Conservation (phyloP, 2,113 vertebrate genomes). For the Corvus hawaiiensis region DNA sequence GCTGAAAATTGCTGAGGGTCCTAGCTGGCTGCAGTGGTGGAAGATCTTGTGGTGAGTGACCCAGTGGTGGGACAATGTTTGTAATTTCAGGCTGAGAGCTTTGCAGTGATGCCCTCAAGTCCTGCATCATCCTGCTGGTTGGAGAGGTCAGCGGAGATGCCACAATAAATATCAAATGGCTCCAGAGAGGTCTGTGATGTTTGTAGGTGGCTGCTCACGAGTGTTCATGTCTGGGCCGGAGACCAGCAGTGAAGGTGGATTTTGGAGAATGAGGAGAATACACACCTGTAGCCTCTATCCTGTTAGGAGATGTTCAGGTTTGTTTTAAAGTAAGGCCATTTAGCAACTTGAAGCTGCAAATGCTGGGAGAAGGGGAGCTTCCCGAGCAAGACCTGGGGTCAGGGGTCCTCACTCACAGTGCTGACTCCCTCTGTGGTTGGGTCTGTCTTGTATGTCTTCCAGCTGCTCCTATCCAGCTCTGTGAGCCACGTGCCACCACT, state of each 20-base stretch:
- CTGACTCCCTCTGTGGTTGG: not conserved
- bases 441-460: not conserved
- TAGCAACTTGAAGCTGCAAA: not conserved
- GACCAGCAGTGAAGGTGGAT: fast-evolving
- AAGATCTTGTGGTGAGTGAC: not conserved
- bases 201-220: not conserved
- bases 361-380: not conserved
- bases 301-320: not conserved
- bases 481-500: not conserved
- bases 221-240: not conserved
- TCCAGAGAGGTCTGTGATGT: not conserved
- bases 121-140: not conserved
- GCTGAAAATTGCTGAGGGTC: not conserved
- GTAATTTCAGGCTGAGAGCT: not conserved
- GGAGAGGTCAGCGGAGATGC: not conserved
- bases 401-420: not conserved
- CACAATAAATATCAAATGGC: not conserved
- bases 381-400: not conserved
- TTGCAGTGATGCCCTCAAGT: not conserved
- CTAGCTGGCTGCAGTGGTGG: not conserved
- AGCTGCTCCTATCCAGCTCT: not conserved
- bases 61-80: not conserved
- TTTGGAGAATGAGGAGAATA: not conserved
- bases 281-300: not conserved
- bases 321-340: not conserved